A percentile compares a stretch with the other conserved stretches of the same genome.
phyloP scores from a whole-genome alignment of 2,797 vertebrate genomes.

The Chanos chanos region DNA sequence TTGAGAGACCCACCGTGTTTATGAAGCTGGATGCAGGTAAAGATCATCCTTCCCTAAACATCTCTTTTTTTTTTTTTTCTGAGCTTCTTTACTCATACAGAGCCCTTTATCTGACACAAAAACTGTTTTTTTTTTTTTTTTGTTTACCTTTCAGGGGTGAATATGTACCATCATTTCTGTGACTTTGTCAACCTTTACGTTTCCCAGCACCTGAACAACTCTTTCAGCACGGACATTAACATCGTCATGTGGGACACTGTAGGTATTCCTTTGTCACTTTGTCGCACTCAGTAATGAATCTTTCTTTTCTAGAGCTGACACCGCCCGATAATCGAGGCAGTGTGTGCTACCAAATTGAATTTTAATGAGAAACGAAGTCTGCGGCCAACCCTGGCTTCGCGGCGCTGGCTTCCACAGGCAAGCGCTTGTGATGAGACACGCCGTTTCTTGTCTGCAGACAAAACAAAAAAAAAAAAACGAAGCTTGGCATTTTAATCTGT shows the following conservation, averaged over 20 bases:
- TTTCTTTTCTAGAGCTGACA: too few relatives aligned
- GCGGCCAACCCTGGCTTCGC: too few relatives aligned
- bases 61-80: background rate
- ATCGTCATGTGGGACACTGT: constrained; percentile 99
- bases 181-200: constrained; percentile 97
- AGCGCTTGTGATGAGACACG: too few relatives aligned
- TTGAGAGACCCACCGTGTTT: constrained; percentile 89
- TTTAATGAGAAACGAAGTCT: background rate
- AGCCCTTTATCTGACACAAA: background rate
- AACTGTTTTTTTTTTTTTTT: background rate
- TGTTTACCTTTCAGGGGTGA: constrained; percentile 78
- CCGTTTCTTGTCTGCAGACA: too few relatives aligned
- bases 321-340: too few relatives aligned
- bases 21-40: constrained; percentile 98
- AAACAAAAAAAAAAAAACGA: background rate
- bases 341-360: background rate
- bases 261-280: constrained; percentile 56
- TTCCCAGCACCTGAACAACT: constrained; percentile 94
- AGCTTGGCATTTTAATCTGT: too few relatives aligned
- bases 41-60: background rate
- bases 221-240: constrained; percentile 86
- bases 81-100: background rate
- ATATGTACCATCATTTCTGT: constrained; percentile 99
- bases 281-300: too few relatives aligned
- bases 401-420: too few relatives aligned